phyloP scores from a whole-genome alignment of 2,888 invertebrate species.

The Aproaerema taeniolella region DNA sequence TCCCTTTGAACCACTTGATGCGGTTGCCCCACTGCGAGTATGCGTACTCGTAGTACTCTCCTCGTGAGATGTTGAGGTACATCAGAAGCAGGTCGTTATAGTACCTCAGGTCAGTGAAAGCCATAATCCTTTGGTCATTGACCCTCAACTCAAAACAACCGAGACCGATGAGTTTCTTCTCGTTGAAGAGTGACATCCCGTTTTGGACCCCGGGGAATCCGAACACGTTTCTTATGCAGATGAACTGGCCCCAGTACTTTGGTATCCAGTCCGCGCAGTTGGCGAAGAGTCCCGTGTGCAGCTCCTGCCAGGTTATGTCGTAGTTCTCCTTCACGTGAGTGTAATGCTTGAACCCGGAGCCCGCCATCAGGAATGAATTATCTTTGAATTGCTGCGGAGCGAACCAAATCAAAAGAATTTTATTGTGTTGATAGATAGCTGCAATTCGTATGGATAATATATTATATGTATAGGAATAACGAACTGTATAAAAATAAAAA shows the following conservation, averaged over 20 bases:
- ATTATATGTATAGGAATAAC: no score
- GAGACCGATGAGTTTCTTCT: constrained; percentile 25
- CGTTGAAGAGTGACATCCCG: constrained; percentile 33
- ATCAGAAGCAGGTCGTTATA: constrained; percentile 30
- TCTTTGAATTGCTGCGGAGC: no score
- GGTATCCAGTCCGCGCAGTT: constrained; percentile 30
- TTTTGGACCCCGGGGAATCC: constrained; percentile 35
- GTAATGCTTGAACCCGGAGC: constrained; percentile 26
- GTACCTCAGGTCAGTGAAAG: constrained; percentile 48
- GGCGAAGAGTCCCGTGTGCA: constrained; percentile 16
- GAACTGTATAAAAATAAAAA: no score
- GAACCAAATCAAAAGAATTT: no score
- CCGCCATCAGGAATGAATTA: no score
- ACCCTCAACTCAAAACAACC: constrained; percentile 52
- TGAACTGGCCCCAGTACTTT: constrained; percentile 34
- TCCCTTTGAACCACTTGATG: no score
- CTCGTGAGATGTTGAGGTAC: constrained; percentile 24
- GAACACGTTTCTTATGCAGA: constrained; percentile 25
- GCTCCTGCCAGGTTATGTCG: constrained; percentile 18
- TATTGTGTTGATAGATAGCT: no score
- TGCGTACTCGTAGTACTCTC: constrained; percentile 50
- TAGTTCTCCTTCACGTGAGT: constrained; percentile 27
- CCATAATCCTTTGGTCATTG: constrained; percentile 43
- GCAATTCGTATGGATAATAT: no score
- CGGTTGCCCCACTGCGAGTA: constrained; percentile 39